Evolutionary conservation across 1,140 invertebrate species (phyloP), one percentile per base, ranked within the genome.

Genomic region (Camponotus pennsylvanicus): DNA sequence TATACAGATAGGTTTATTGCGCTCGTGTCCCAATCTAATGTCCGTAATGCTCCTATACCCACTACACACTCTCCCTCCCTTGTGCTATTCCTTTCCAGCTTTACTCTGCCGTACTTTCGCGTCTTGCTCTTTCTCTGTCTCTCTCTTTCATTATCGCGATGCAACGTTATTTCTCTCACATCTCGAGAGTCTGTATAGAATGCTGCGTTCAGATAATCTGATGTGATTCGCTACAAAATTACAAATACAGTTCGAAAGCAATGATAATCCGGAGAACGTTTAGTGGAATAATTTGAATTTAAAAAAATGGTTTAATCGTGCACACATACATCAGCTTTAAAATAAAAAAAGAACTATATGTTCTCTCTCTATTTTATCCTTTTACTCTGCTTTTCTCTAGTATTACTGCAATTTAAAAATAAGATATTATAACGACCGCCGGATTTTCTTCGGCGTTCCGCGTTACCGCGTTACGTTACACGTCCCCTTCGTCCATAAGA

Each of bases 1-100:
- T 95, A 95, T 95, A 95, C 94, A 95, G 94, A 95, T 95, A 95
- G 95, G 94, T 95, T 95, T 95, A 95, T 95, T 95, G 95, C 94
- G 93, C 93, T 94, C 94, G 94, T 94, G 95, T 95, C 95, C 94
- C 95, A 94, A 95, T 95, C 94, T 95, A 95, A 95, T 95, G 95
- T 95, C 93, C 93, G 95, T 95, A 95, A 95, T 95, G 94, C 93
- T 92, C 89, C 88, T 93, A 90, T 91, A 91, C 89, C 88, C 79
- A 70, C 84, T 89, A 88, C 83, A 86, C 90, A 71, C 80, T 61
- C 77, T 52, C 87, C 82, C 90, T 40, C 86, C 77, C 69, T 61
- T 64, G 59, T 52, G 66, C 64, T 59, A 42, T 84, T 86, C 79
- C 87, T 90, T 90, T 85, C 85, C 88, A 78, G 59, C 59, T 79